phyloP scores from a whole-genome alignment of 2,797 vertebrate genomes.

The Champsocephalus esox region DNA sequence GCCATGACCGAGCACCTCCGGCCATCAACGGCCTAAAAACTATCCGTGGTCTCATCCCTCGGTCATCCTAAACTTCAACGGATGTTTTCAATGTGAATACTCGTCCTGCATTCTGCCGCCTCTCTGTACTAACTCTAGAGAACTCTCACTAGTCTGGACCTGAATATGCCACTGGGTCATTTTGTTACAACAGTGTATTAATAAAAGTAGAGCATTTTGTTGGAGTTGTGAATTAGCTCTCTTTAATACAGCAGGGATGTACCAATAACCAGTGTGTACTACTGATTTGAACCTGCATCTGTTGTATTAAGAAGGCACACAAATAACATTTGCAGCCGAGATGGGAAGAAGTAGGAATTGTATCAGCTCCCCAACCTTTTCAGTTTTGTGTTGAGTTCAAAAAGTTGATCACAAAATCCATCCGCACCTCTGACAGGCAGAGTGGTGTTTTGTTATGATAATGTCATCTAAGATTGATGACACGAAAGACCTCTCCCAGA shows the following conservation, averaged over 20 bases:
- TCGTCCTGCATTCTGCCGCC: neutral
- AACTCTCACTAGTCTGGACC: neutral
- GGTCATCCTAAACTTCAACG: constrained; percentile 8
- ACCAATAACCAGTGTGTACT: neutral
- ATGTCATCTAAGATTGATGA: constrained; percentile 34
- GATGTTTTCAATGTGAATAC: constrained; percentile 34
- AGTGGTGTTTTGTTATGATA: constrained; percentile 22
- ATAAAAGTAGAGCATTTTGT: constrained; percentile 41
- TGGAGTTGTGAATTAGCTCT: constrained; percentile 19
- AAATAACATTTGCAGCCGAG: neutral
- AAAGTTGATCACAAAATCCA: constrained; percentile 16
- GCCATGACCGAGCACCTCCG: constrained; percentile 26
- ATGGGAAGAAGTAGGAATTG: neutral
- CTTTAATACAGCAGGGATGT: neutral
- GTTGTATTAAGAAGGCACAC: neutral
- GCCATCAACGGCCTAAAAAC: constrained; percentile 51
- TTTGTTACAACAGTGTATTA: constrained; percentile 41
- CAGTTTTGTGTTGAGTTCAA: neutral
- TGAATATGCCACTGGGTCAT: constrained; percentile 27
- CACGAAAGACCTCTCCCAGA: constrained; percentile 20
- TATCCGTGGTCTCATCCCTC: neutral
- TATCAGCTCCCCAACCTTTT: neutral
- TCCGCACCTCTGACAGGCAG: neutral
- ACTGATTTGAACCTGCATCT: constrained; percentile 7
- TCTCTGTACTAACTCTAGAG: neutral